Evolutionary conservation across 2,113 vertebrate genomes (phyloP).

Genomic region (Platysternon megacephalum): DNA sequence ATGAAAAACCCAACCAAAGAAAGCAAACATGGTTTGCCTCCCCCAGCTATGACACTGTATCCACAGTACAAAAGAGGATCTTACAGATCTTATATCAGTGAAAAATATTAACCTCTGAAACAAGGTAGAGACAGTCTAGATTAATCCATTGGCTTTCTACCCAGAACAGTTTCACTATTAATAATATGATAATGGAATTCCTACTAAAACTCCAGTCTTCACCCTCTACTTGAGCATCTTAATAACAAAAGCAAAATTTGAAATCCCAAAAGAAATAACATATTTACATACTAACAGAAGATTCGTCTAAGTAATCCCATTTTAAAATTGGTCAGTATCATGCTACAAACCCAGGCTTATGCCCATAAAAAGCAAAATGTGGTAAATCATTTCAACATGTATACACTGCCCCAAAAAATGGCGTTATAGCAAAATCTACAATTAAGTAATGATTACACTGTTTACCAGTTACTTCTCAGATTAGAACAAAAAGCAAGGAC

Average conservation of each 20-base stretch:
- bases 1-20: background rate
- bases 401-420: background rate
- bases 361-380: background rate
- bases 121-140: constrained; percentile 44
- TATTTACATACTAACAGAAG: background rate
- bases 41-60: background rate
- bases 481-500: background rate
- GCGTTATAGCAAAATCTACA: background rate
- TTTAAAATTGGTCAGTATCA: background rate
- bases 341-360: background rate
- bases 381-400: background rate
- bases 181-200: constrained; percentile 47
- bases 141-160: constrained; percentile 58
- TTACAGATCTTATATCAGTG: constrained; percentile 25
- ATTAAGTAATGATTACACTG: background rate
- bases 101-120: constrained; percentile 40
- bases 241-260: background rate
- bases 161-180: constrained; percentile 53
- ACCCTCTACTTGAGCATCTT: background rate
- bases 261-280: background rate
- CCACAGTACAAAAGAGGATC: background rate
- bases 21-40: background rate
- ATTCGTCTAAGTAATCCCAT: background rate
- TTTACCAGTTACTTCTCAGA: background rate
- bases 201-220: background rate